Evolutionary conservation across 2,113 vertebrate genomes (phyloP).

Genomic region (Opisthocomus hoazin): DNA sequence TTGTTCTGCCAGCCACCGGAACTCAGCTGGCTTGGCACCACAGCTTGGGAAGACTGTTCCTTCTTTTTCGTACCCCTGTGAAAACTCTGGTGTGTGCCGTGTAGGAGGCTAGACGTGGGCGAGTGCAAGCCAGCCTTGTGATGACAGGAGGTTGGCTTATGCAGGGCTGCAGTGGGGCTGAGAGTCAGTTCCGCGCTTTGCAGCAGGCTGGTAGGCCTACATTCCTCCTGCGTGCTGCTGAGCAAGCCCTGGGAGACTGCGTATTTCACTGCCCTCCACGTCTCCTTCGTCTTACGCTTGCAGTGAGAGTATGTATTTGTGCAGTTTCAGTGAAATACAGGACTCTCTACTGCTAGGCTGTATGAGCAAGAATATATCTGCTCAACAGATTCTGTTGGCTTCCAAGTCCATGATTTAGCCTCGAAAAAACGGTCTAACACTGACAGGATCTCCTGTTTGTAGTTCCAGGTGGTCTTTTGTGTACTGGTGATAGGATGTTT

Average conservation of each 20-base stretch:
- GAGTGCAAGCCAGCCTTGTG: neutral
- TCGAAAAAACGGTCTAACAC: neutral
- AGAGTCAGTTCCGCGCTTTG: neutral
- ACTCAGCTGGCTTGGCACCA: neutral
- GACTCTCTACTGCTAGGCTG: neutral
- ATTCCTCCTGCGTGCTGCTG: neutral
- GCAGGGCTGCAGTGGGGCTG: fast-evolving
- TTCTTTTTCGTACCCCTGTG: neutral
- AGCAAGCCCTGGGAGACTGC: neutral
- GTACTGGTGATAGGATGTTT: neutral
- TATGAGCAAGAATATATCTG: neutral
- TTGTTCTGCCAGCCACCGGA: neutral
- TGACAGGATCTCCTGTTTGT: neutral
- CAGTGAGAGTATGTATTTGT: neutral
- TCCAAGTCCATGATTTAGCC: neutral
- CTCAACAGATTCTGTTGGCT: neutral
- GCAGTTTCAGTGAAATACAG: neutral
- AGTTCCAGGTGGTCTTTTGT: neutral
- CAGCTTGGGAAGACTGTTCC: neutral
- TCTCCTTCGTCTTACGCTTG: neutral
- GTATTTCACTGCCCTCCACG: neutral
- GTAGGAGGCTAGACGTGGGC: neutral
- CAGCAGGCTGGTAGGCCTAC: neutral
- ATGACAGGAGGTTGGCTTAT: neutral
- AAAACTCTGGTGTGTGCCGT: neutral